Conservation (phyloP, 2,888 invertebrate genomes). For the Apoda limacodes region DNA sequence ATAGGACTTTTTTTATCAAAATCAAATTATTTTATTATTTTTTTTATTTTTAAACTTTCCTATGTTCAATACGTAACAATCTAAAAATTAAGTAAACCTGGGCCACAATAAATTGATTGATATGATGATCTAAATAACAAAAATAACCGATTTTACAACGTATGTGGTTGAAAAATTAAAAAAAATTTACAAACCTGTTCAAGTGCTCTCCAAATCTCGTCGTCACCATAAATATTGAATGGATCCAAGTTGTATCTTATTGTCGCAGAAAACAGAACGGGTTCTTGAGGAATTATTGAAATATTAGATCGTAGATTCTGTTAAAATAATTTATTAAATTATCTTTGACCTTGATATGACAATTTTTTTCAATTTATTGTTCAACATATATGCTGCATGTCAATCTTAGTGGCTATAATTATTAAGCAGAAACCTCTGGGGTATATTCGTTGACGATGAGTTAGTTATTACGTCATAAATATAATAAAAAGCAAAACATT, state of each 20-base stretch:
- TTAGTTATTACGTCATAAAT: too few species aligned
- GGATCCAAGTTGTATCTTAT: constrained; percentile 80
- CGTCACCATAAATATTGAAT: constrained; percentile 76
- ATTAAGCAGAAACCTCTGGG: too few species aligned
- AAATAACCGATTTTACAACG: too few species aligned
- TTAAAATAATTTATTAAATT: constrained; percentile 33
- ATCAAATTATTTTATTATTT: background rate
- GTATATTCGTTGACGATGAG: too few species aligned
- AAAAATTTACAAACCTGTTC: constrained; percentile 78
- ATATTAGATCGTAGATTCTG: constrained; percentile 72
- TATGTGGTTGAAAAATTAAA: too few species aligned
- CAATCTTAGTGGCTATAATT: too few species aligned
- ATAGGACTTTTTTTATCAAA: too few species aligned
- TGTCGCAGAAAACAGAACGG: constrained; percentile 73
- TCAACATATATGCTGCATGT: background rate
- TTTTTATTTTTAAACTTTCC: constrained; percentile 8
- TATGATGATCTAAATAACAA: background rate
- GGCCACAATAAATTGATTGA: background rate
- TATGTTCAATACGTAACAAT: too few species aligned
- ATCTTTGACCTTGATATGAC: background rate
- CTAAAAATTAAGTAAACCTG: too few species aligned
- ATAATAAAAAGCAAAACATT: too few species aligned
- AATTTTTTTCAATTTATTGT: background rate
- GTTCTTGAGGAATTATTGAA: constrained; percentile 82
- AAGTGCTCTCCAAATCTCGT: constrained; percentile 77